Base-by-base conservation (phyloP, 2,888 invertebrate species). In the Caenorhabditis panamensis region DNA sequence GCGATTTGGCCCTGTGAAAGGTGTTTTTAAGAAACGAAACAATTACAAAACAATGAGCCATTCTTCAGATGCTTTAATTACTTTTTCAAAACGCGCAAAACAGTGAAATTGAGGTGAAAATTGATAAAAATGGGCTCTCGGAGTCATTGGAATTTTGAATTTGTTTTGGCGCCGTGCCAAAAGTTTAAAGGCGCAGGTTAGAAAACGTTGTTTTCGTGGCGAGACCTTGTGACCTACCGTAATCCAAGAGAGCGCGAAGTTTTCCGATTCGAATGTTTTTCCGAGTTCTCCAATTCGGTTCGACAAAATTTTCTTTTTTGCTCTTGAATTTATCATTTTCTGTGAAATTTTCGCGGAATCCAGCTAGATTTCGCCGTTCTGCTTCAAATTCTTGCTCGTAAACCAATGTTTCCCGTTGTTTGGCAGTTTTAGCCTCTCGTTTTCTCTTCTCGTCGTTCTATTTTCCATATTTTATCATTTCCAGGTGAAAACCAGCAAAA, bases 191-290 rank as follows among this genome's bases (percentile, higher is more conserved):
- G 53, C 53, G 24, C 53, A 26, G 22, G 51, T 9, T 20, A 5
- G 20, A 20, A 51, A 16, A 16, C n/a, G n/a, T 9, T 51, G 53
- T 24, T 53, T 53, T 53, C 51, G 51, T 51, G 53, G 24, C 53
- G 53, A 53, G 53, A 53, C 53, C 53, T 9, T 5, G 1, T 5
- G 16, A 22, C 13, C 47, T 49, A 49, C 47, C 16, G 47, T 49
- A 49, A 49, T 6, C 47, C 20, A 5, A 3, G 4, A 5, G 13
- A 13, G 44, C 44, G 44, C 31, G 5, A 9, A 4, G 4, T 4
- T 44, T 44, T 44, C 16, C n/a, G n/a, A n/a, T n/a, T n/a, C n/a
- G n/a, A n/a, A n/a, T n/a, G n/a, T n/a, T n/a, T n/a, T n/a, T n/a
- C n/a, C n/a, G n/a, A n/a, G n/a, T n/a, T n/a, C n/a, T n/a, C n/a